A percentile compares a stretch with the other conserved stretches of the same genome.
phyloP scores from a whole-genome alignment of 2,113 vertebrate species.

The Grammatotria lemairii region DNA sequence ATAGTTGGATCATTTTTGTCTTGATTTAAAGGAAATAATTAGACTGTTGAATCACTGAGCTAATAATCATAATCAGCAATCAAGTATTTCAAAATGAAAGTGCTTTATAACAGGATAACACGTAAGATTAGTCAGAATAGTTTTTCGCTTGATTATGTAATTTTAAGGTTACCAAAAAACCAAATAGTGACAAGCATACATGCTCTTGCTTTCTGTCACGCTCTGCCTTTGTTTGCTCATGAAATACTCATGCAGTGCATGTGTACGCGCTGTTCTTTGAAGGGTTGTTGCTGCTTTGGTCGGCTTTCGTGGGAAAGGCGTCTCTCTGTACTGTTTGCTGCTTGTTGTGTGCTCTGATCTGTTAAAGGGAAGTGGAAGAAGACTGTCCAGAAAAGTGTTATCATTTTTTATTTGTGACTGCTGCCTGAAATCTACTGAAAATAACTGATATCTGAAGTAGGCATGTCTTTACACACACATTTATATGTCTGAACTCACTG shows the following conservation, averaged over 20 bases:
- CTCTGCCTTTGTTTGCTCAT: background rate
- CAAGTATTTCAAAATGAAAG: background rate
- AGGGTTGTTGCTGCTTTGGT: background rate
- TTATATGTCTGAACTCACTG: background rate
- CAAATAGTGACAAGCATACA: background rate
- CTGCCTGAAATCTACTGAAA: background rate
- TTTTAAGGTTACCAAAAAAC: background rate
- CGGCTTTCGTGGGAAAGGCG: background rate
- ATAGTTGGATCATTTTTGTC: background rate
- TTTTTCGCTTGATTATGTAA: fast-evolving
- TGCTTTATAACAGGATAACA: background rate
- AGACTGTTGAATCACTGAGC: background rate
- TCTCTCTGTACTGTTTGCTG: background rate
- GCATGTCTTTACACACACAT: background rate
- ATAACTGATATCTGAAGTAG: background rate
- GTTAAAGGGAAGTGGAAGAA: background rate
- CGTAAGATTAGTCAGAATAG: fast-evolving
- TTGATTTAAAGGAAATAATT: background rate
- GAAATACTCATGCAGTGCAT: background rate
- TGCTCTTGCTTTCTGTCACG: fast-evolving
- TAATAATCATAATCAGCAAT: background rate
- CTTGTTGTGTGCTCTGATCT: background rate
- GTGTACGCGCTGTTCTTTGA: background rate
- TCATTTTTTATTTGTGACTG: background rate
- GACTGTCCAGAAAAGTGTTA: background rate